These are phyloP conservation scores for Muscicapa striata DNA, from an alignment of 2,797 vertebrate species.

Conservation along the genomic window DNA sequence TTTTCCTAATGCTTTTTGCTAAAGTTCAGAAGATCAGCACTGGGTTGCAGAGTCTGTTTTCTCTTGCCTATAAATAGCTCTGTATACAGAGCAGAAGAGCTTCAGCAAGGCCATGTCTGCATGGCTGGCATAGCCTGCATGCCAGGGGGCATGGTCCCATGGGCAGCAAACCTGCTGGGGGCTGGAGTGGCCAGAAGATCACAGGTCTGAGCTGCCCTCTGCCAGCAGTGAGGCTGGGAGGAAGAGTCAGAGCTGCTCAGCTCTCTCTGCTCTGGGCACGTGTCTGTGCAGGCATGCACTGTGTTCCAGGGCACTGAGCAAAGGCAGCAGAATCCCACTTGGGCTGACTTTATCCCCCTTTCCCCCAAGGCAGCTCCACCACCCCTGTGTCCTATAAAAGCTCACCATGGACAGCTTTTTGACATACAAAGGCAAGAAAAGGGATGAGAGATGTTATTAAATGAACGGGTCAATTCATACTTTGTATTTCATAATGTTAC, in stretches of 20 bases:
- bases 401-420: not conserved
- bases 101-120: not conserved
- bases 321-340: not conserved
- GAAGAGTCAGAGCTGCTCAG: not conserved
- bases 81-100: not conserved
- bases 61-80: not conserved
- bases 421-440: not conserved
- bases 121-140: not conserved
- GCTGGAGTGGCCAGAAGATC: not conserved
- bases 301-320: not conserved
- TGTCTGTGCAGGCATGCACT: accelerated
- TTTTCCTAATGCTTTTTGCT: not conserved
- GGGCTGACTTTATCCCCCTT: not conserved
- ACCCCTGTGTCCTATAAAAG: not conserved
- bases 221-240: accelerated
- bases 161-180: not conserved
- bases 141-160: accelerated
- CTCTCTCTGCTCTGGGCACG: not conserved
- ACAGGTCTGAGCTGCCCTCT: accelerated
- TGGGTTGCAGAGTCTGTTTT: not conserved
- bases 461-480: not conserved
- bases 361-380: not conserved
- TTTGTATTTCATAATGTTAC: not conserved
- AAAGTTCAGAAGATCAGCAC: not conserved
- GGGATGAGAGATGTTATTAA: not conserved